Conservation (phyloP, 2,113 vertebrate species). For the Nettapus auritus region DNA sequence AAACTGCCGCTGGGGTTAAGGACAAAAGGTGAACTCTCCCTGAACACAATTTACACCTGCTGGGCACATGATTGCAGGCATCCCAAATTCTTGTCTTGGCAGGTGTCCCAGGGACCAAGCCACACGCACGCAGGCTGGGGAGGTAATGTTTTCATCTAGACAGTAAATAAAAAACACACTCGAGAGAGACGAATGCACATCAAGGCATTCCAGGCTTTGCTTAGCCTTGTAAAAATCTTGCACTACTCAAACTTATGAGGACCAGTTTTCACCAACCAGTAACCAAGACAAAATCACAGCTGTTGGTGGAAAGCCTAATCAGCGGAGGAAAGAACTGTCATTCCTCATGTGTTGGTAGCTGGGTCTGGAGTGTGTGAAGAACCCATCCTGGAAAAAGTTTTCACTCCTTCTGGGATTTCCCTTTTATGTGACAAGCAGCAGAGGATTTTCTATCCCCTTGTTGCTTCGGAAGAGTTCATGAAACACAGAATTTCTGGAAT, state of each 20-base stretch:
- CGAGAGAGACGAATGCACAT: not conserved
- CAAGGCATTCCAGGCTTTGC: not conserved
- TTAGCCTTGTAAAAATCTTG: slow-evolving; percentile 12
- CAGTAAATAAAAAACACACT: slow-evolving; percentile 24
- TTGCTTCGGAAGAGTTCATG: not conserved
- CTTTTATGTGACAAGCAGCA: not conserved
- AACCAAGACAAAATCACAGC: not conserved
- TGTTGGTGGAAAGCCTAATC: not conserved
- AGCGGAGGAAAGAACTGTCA: not conserved
- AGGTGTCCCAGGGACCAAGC: not conserved
- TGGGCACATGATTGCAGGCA: slow-evolving; percentile 33
- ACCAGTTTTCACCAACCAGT: not conserved
- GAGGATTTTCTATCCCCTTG: not conserved
- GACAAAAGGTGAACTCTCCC: slow-evolving; percentile 60
- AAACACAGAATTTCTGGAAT: not conserved
- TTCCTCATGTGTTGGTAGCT: not conserved
- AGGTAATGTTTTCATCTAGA: slow-evolving; percentile 32
- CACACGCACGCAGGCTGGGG: not conserved
- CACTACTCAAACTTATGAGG: not conserved
- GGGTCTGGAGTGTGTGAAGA: rapidly evolving
- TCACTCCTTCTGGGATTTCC: not conserved
- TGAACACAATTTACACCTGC: slow-evolving; percentile 60
- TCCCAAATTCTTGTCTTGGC: slow-evolving; percentile 23
- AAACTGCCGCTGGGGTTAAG: slow-evolving; percentile 47
- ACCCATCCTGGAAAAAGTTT: not conserved